Evolutionary conservation across 2,113 vertebrate species (phyloP).

Genomic region (Melospiza melodia): DNA sequence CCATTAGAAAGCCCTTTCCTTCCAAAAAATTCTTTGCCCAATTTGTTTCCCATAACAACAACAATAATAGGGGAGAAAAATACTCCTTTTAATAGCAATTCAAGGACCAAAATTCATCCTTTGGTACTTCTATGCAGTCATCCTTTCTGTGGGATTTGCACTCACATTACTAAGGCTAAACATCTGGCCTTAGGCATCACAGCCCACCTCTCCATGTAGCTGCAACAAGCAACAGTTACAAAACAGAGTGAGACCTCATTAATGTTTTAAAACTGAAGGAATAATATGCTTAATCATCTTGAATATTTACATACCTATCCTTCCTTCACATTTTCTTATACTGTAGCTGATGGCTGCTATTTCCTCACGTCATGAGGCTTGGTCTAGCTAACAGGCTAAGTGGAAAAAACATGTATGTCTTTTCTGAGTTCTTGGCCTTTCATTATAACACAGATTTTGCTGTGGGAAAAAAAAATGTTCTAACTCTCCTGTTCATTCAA

Average conservation of each 20-base stretch:
- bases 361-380: neutral
- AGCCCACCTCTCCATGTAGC: neutral
- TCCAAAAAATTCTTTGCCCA: slow-evolving; percentile 2
- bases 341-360: neutral
- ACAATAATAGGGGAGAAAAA: neutral
- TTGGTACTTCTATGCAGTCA: neutral
- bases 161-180: neutral
- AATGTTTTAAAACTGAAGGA: neutral
- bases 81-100: neutral
- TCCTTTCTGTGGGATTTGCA: neutral
- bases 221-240: neutral
- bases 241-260: neutral
- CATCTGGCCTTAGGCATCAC: neutral
- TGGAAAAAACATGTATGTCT: neutral
- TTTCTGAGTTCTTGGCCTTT: neutral
- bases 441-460: neutral
- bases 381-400: neutral
- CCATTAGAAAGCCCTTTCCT: neutral
- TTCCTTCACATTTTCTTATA: neutral
- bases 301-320: neutral
- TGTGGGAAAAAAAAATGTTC: neutral
- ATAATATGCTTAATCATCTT: neutral
- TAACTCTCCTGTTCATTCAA: neutral
- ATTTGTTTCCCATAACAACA: slow-evolving; percentile 33
- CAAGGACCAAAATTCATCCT: neutral